Evolutionary conservation across 2,888 invertebrate species (phyloP), one percentile per base, ranked within the genome.

Genomic region (Troilus luridus): DNA sequence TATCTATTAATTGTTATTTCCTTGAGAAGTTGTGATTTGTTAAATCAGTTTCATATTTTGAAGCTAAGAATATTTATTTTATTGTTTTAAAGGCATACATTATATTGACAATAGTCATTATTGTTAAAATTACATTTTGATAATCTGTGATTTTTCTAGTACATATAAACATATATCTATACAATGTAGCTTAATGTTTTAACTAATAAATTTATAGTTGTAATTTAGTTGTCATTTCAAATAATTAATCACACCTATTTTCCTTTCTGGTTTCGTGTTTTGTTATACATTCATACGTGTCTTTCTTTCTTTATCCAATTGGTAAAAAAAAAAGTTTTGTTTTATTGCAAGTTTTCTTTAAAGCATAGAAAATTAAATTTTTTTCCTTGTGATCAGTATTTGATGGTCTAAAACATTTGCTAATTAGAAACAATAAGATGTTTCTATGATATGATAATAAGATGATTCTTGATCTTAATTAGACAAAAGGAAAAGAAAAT

Each of bases 141-240:
- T 85, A 58, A 85, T 85, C 85, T 85, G 85, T 85, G 85, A 85
- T 85, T 85, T 85, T 85, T 85, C 54, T 85, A 85, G 85, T 85
- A 21, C 56, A 85, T 85, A 85, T n/a, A 85, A n/a, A 85, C n/a
- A 85, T 56, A 58, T 85, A 58, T 58, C 85, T 85, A 85, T 85
- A 85, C n/a, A 56, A 85, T 85, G 85, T 85, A 85, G 85, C 85
- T 85, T 54, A 77, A 85, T 11, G 9, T 85, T 81, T 85, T 12
- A 85, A 58, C 85, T 85, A 85, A 85, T 85, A 85, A 85, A 85
- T 85, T 85, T 85, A 85, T 85, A 85, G 85, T 85, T 58, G 21
- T 85, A 58, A 85, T 85, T 85, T 85, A 85, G 21, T 54, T 21
- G 21, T 21, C 24, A 67, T 67, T 67, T 67, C 24, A 27, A 64